These are phyloP conservation scores for Cyclargus thomasi DNA, from an alignment of 1,140 invertebrate genomes.

Conservation along the genomic window DNA sequence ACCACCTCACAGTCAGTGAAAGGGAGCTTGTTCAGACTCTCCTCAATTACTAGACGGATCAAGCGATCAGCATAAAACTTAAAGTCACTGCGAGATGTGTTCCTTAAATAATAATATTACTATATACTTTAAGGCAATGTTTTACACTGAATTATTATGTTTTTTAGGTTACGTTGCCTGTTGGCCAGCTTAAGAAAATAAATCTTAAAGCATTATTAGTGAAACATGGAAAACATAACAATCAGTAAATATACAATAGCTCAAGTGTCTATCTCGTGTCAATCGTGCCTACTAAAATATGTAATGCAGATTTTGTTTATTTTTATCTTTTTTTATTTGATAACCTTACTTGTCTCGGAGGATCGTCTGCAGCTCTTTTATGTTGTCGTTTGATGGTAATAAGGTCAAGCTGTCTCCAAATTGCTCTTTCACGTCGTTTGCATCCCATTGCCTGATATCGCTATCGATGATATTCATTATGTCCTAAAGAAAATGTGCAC, in stretches of 20 bases:
- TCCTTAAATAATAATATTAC: slow-evolving; percentile 78
- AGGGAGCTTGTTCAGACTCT: slow-evolving; percentile 97
- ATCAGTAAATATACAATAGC: no score
- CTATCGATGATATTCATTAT: slow-evolving; percentile 60
- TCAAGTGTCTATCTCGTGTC: no score
- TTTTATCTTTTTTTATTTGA: background rate
- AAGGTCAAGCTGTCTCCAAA: slow-evolving; percentile 89
- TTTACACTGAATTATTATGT: no score
- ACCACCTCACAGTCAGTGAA: slow-evolving; percentile 91
- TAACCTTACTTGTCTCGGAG: slow-evolving; percentile 90
- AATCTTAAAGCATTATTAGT: no score
- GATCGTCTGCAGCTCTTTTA: slow-evolving; percentile 95
- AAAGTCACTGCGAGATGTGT: slow-evolving; percentile 95
- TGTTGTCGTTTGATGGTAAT: slow-evolving; percentile 89
- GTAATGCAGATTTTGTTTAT: background rate
- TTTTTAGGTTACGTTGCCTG: no score
- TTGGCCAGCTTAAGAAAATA: no score
- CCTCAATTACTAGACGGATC: slow-evolving; percentile 97
- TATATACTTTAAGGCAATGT: no score
- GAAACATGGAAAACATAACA: no score
- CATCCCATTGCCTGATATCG: slow-evolving; percentile 60
- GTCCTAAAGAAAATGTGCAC: slow-evolving; percentile 17
- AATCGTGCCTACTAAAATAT: background rate
- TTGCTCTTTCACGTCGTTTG: slow-evolving; percentile 74
- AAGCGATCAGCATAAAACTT: slow-evolving; percentile 98